Conservation (phyloP, 2,113 vertebrate species). For the Podiceps cristatus region DNA sequence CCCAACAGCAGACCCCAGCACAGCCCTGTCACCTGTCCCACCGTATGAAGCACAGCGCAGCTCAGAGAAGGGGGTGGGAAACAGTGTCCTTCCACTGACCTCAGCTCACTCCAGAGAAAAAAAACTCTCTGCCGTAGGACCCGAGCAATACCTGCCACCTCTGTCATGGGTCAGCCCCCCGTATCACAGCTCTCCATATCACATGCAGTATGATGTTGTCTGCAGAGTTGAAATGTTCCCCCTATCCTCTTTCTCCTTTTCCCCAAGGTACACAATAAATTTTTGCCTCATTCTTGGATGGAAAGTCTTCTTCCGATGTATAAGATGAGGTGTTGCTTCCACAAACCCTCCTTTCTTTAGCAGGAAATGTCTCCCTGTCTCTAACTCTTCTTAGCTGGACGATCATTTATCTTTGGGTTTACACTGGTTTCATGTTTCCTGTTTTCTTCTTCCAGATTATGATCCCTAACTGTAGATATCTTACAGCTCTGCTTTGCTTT, state of each 20-base stretch:
- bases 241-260: background rate
- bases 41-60: background rate
- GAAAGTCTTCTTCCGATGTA: conserved; percentile 8
- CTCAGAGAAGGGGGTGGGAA: background rate
- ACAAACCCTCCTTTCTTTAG: conserved; percentile 3
- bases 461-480: conserved; percentile 58
- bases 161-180: background rate
- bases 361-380: conserved; percentile 52
- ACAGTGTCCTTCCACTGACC: background rate
- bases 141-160: background rate
- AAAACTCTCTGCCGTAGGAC: background rate
- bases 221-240: background rate
- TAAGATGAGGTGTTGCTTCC: conserved; percentile 32
- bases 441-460: conserved; percentile 63
- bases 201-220: background rate
- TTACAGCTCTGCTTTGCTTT: conserved; percentile 65
- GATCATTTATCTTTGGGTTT: conserved; percentile 54
- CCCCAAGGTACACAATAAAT: background rate
- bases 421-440: conserved; percentile 57
- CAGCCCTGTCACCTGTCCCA: background rate
- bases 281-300: background rate
- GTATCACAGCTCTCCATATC: background rate
- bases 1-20: background rate
- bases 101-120: background rate
- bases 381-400: background rate